Percentiles rank a stretch among this genome's conserved stretches.
phyloP scores from a whole-genome alignment of 92 coral and sea anemone genomes.

The Phenganax marumi region DNA sequence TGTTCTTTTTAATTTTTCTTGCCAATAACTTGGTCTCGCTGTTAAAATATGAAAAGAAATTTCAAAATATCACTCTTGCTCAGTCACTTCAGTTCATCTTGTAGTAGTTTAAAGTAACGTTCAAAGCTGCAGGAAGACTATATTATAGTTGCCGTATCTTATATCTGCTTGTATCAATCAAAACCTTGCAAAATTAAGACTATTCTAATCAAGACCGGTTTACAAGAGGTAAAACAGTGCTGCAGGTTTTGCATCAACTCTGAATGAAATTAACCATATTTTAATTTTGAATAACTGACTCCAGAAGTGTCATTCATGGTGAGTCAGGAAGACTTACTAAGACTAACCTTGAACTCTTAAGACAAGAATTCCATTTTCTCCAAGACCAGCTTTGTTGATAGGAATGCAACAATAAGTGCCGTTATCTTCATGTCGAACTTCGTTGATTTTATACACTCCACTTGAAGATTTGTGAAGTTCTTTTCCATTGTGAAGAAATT shows the following conservation, averaged over 20 bases:
- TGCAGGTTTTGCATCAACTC: too few relatives aligned
- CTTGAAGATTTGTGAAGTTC: not conserved
- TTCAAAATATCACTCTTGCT: not conserved
- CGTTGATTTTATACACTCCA: conserved; percentile 15
- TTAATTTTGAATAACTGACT: too few relatives aligned
- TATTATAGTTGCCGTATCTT: too few relatives aligned
- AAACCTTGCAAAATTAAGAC: too few relatives aligned
- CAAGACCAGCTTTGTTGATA: conserved; percentile 30
- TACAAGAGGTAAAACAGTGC: too few relatives aligned
- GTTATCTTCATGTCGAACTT: conserved; percentile 19
- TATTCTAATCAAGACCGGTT: too few relatives aligned
- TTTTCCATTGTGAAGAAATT: conserved; percentile 24
- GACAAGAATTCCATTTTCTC: conserved; percentile 18
- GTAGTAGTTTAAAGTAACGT: not conserved
- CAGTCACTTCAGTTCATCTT: not conserved
- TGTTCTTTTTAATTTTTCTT: conserved; percentile 15
- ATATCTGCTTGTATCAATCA: too few relatives aligned
- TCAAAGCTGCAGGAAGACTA: not conserved
- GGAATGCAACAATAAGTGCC: conserved; percentile 35
- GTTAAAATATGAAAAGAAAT: not conserved
- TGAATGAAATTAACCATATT: too few relatives aligned
- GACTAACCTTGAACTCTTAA: conserved; percentile 24
- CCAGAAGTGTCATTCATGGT: not conserved
- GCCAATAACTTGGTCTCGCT: conserved; percentile 35
- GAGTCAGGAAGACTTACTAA: not conserved